Base-by-base conservation (phyloP, 2,888 invertebrate genomes). In the Podabrus alpinus region DNA sequence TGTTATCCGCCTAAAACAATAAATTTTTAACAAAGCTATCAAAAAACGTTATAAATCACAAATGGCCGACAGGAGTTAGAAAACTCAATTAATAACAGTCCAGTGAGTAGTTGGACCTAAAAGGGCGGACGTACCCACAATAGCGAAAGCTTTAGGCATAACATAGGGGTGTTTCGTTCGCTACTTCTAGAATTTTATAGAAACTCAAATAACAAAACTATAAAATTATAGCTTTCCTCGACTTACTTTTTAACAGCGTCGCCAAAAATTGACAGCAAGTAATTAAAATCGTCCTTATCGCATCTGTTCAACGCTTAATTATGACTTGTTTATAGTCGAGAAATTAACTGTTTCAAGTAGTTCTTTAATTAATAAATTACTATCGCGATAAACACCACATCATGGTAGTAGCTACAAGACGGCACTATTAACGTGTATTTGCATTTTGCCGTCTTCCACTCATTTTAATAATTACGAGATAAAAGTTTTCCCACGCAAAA, bases 131-230 rank as follows among this genome's bases (percentile, higher is more conserved):
- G 81, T 81, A 79, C 80, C 81, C 79, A 80, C 81, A 82, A 84
- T 83, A 82, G 82, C 80, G 83, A 82, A 82, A 81, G 82, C 80
- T 80, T 81, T 79, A 80, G 80, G 82, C 80, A 79, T 72, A 77
- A 76, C 79, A 76, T 77, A 76, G 71, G 75, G 76, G 75, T 73
- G 77, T 74, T 72, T 67, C 72, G 60, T 78, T 73, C 78, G 9
- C 45, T 45, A 45, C 45, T 45, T 45, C 45, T 45, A 45, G n/a
- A 45, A 45, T 45, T 45, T 45, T 45, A n/a, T n/a, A 45, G n/a
- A 45, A 45, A 45, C 45, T n/a, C 29, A 13, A 13, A 29, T 29
- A 29, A 29, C 11, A 3, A 11, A 29, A 13, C 11, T n/a, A n/a
- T n/a, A n/a, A n/a, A n/a, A n/a, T n/a, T n/a, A 1, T 10, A 45